Evolutionary conservation across 1,140 invertebrate genomes (phyloP), one percentile per base, ranked within the genome.

Genomic region (Drosophila sproati): DNA sequence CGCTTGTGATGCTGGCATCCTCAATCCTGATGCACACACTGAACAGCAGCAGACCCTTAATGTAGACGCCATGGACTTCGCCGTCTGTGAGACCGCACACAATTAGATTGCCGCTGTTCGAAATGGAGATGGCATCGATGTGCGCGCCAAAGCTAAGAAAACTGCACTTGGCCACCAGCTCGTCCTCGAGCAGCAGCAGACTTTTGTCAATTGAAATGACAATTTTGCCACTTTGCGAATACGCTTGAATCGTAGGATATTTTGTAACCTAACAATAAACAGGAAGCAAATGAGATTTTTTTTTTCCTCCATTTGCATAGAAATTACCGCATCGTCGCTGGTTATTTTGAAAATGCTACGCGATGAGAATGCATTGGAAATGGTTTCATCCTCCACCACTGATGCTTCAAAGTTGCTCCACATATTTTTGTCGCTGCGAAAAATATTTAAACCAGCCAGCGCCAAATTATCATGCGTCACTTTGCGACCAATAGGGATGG

Each of bases 401-500:
- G 89, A 91, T 6, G 86, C 78, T 37, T 91, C 87, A 12, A 92
- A 92, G 72, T 91, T 91, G 51, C 72, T 83, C 91, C 91, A 92
- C 91, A 92, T 92, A 39, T 29, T 34, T 50, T 50, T 35, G 3
- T 48, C 50, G 28, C 7, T 48, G 43, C 6, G 32, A 5, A 60
- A 41, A 48, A 66, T 69, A 31, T 78, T 88, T 69, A 78, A 89
- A 80, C 43, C 3, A 63, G n/a, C 48, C 72, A 70, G 73, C 83
- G 83, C 83, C 83, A 88, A 85, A 87, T 57, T 45, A 12, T 35
- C n/a, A 61, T 74, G 83, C 83, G 83, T 87, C 83, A 60, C 59
- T 61, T 5, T 47, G 1, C n/a, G 37, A 20, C 10, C 31, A 57
- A 45, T 73, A 12, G 43, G 7, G 43, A 43, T 31, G 35, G 64